Percentiles rank a stretch among this genome's conserved stretches.
These are phyloP conservation scores for Sinocyclocheilus maitianheensis DNA, from an alignment of 2,113 vertebrate species.

Conservation along the genomic window DNA sequence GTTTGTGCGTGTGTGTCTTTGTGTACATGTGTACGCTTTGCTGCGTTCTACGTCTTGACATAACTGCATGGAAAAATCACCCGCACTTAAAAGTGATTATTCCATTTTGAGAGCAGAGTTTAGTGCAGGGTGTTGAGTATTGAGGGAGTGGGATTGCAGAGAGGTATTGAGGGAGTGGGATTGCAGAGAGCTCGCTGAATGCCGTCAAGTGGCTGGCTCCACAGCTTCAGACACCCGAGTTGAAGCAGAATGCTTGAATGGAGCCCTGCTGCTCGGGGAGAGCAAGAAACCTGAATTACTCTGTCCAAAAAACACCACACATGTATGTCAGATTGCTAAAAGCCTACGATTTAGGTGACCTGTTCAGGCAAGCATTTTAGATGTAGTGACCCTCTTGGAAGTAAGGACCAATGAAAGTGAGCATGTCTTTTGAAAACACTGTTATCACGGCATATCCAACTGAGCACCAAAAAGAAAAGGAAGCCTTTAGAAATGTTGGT, in stretches of 20 bases:
- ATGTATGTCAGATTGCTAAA: not conserved
- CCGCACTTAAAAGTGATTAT: constrained; percentile 48
- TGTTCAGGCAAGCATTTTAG: constrained; percentile 7
- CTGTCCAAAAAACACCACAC: not conserved
- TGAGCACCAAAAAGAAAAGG: not conserved
- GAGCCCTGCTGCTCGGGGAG: constrained; percentile 5
- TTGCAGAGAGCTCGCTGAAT: constrained; percentile 8
- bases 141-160: too few species aligned
- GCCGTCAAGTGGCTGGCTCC: constrained; percentile 19
- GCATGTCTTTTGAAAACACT: not conserved
- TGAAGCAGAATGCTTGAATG: constrained; percentile 22
- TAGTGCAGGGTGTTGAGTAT: not conserved
- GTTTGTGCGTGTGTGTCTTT: constrained; percentile 3
- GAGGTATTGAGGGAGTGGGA: not conserved
- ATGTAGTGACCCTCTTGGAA: not conserved
- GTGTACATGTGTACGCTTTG: constrained; percentile 11
- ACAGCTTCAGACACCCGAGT: constrained; percentile 10
- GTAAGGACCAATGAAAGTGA: not conserved
- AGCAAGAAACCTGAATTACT: not conserved
- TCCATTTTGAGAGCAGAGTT: constrained; percentile 11
- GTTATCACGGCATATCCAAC: not conserved
- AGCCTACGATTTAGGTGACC: not conserved
- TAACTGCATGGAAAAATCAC: constrained; percentile 29
- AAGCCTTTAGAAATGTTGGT: not conserved
- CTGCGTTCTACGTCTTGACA: constrained; percentile 10